Evolutionary conservation across 2,113 vertebrate species (phyloP).

Genomic region (Asarcornis scutulata): DNA sequence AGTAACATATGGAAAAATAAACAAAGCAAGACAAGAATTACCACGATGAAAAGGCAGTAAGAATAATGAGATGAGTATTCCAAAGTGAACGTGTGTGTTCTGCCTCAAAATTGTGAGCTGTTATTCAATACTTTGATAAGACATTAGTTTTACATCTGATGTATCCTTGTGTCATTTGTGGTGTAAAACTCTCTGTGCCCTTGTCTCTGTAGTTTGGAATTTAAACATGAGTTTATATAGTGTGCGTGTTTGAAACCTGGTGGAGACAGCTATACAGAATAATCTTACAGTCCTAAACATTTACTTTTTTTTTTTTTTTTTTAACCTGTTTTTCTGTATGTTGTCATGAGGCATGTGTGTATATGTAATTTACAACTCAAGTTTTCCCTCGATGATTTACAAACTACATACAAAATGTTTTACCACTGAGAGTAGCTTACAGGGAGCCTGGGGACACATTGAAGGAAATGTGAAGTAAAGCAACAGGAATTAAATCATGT

Average conservation of each 20-base stretch:
- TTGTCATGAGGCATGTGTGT: not conserved
- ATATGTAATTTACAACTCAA: not conserved
- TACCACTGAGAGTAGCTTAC: not conserved
- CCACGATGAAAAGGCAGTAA: not conserved
- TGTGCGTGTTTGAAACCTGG: not conserved
- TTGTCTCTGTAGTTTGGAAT: not conserved
- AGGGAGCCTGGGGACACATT: not conserved
- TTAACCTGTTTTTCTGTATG: not conserved
- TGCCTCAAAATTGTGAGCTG: not conserved
- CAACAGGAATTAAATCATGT: not conserved
- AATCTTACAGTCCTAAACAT: not conserved
- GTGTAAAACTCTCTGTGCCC: not conserved
- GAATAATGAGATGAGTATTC: not conserved
- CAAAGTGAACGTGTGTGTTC: not conserved
- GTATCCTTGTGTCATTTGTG: not conserved
- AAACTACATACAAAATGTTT: not conserved
- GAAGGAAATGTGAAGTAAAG: not conserved
- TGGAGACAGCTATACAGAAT: not conserved
- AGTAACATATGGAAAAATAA: not conserved
- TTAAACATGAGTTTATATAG: not conserved
- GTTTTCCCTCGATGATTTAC: not conserved
- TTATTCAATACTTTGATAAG: not conserved
- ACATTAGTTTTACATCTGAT: accelerated
- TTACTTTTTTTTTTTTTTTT: not conserved
- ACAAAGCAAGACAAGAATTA: not conserved